Conservation (phyloP, 2,113 vertebrate species). For the Callaeas wilsoni region DNA sequence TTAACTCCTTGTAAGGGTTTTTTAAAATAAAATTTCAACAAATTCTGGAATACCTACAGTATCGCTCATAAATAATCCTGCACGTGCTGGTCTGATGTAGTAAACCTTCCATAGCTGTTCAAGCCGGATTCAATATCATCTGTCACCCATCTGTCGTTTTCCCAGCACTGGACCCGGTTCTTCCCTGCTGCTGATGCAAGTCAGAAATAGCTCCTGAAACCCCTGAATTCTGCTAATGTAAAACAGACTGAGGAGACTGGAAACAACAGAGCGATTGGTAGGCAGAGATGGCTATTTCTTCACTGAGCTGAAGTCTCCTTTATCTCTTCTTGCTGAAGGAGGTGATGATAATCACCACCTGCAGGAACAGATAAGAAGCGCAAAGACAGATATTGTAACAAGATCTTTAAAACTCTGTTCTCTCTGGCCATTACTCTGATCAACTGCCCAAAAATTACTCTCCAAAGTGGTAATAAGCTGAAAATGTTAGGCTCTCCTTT, state of each 20-base stretch:
- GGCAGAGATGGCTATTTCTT: not conserved
- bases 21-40: not conserved
- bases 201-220: not conserved
- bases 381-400: not conserved
- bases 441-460: not conserved
- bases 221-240: not conserved
- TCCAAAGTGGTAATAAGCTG: not conserved
- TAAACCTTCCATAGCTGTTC: not conserved
- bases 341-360: not conserved
- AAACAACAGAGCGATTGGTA: not conserved
- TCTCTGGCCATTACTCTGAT: not conserved
- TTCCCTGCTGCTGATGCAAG: not conserved
- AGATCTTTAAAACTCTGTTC: not conserved
- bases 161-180: not conserved
- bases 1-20: not conserved
- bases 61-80: not conserved
- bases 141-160: conserved; percentile 26
- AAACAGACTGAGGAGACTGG: not conserved
- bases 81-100: not conserved
- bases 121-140: conserved; percentile 6
- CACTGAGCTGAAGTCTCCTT: not conserved
- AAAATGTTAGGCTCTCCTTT: not conserved
- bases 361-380: conserved; percentile 16
- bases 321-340: not conserved
- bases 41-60: not conserved